Conservation (phyloP, 2,888 invertebrate species). For the Rhabditoides inermis region DNA sequence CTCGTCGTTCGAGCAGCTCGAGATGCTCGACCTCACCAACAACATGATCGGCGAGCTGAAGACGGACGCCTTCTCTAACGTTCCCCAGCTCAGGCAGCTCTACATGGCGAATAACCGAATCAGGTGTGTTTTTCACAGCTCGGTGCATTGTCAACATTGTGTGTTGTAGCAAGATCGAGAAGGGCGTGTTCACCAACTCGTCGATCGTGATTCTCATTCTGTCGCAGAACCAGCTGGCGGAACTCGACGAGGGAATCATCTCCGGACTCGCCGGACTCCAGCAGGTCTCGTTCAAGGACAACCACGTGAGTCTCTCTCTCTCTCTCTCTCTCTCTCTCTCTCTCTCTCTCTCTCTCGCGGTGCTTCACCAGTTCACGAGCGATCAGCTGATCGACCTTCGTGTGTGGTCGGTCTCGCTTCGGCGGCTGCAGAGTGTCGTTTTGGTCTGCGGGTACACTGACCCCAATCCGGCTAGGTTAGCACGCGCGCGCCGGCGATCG, state of each 20-base stretch:
- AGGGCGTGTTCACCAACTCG: slow-evolving; percentile 46
- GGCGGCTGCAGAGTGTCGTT: no score
- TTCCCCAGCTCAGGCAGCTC: slow-evolving; percentile 42
- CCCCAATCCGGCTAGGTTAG: no score
- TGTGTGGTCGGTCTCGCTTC: no score
- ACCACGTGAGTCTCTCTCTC: slow-evolving; percentile 39
- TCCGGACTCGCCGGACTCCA: slow-evolving; percentile 40
- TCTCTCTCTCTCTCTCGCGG: no score
- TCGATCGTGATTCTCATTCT: slow-evolving; percentile 42
- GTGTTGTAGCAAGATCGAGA: slow-evolving; percentile 32
- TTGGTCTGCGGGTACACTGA: no score
- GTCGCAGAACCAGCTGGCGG: slow-evolving; percentile 35
- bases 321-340: no score
- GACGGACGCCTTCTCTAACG: slow-evolving; percentile 25
- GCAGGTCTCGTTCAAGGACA: slow-evolving; percentile 49
- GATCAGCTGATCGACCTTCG: no score
- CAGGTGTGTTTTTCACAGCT: background rate
- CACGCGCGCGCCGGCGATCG: no score
- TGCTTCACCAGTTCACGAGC: no score
- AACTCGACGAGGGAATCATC: slow-evolving; percentile 34
- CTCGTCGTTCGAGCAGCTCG: slow-evolving; percentile 45
- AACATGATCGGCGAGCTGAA: slow-evolving; percentile 30
- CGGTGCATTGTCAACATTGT: slow-evolving; percentile 20
- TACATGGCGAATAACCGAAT: slow-evolving; percentile 34
- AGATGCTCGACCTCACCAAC: slow-evolving; percentile 42